phyloP scores from a whole-genome alignment of 2,888 invertebrate genomes.

The Scelioninae gen. 1 region DNA sequence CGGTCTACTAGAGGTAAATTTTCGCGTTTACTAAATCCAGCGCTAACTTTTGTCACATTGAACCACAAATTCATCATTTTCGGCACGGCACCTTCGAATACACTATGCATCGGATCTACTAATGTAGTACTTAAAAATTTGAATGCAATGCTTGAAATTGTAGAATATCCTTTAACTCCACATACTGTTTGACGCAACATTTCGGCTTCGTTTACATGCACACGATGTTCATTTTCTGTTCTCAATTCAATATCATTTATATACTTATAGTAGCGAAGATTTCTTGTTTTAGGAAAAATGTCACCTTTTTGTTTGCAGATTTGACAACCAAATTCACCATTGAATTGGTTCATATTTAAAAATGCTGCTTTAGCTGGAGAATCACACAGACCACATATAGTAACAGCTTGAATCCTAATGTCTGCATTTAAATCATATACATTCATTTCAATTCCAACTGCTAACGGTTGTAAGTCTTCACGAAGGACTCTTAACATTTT shows the following conservation, averaged over 20 bases:
- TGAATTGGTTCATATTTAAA: constrained; percentile 8
- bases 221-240: background rate
- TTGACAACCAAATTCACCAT: too few relatives aligned
- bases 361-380: constrained; percentile 20
- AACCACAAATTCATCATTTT: too few relatives aligned
- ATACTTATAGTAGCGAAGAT: too few relatives aligned
- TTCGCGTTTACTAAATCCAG: background rate
- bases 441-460: constrained; percentile 3
- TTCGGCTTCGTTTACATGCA: constrained; percentile 15
- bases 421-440: background rate
- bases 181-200: background rate
- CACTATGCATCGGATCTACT: constrained; percentile 26
- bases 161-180: constrained; percentile 27
- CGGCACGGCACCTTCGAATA: constrained; percentile 20
- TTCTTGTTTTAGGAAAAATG: too few relatives aligned
- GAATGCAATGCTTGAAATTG: background rate
- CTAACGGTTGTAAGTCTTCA: background rate
- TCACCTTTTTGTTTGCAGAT: too few relatives aligned
- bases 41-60: background rate
- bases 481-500: constrained; percentile 37
- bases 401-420: constrained; percentile 9
- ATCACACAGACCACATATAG: constrained; percentile 15
- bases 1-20: constrained; percentile 13
- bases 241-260: too few relatives aligned
- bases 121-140: constrained; percentile 11